phyloP scores from a whole-genome alignment of 2,113 vertebrate species.

The Neolamprologus caudopunctatus region DNA sequence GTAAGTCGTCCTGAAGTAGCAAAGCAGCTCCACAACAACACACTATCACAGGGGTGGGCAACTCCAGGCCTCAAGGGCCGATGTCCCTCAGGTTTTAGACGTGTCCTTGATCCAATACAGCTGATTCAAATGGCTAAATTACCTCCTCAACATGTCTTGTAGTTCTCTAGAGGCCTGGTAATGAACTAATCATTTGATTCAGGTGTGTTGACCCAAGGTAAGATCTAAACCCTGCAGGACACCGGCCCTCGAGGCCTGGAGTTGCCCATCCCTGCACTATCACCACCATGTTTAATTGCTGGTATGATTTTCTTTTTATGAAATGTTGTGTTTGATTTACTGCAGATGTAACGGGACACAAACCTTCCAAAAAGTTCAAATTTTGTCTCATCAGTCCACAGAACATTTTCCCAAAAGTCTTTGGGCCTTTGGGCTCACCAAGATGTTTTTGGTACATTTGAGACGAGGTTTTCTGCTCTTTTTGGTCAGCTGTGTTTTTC shows the following conservation, averaged over 20 bases:
- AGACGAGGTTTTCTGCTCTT: accelerated
- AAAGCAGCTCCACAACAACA: neutral
- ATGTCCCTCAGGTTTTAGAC: neutral
- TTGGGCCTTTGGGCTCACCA: neutral
- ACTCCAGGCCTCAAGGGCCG: neutral
- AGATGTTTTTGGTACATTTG: neutral
- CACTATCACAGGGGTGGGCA: neutral
- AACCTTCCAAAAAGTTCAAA: neutral
- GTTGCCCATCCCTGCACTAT: neutral
- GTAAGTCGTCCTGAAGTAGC: neutral
- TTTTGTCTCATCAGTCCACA: neutral
- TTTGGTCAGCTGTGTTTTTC: neutral
- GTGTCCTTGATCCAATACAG: neutral
- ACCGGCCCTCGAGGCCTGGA: neutral
- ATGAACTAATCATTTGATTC: neutral
- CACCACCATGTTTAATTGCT: neutral
- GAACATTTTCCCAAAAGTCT: neutral
- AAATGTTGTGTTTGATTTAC: neutral
- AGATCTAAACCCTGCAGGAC: neutral
- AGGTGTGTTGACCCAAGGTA: neutral
- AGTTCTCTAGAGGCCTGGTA: neutral
- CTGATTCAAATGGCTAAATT: neutral
- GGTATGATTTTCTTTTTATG: neutral
- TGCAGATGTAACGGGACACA: neutral
- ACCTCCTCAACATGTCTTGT: neutral